Percentiles rank a stretch among this genome's conserved stretches.
These are phyloP conservation scores for Hanleya hanleyi DNA, from an alignment of 2,888 invertebrate genomes.

Conservation along the genomic window DNA sequence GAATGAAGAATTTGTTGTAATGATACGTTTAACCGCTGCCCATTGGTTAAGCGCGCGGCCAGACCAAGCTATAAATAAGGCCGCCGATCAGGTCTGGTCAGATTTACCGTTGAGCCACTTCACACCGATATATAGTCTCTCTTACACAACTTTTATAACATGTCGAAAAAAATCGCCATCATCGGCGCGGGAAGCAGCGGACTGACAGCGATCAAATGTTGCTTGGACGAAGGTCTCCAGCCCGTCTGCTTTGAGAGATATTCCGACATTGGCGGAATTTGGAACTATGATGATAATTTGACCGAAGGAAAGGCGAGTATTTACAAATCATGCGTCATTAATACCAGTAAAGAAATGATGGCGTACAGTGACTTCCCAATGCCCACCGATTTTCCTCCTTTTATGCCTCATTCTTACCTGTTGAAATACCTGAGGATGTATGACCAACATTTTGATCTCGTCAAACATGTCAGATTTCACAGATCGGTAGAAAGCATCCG, in stretches of 20 bases:
- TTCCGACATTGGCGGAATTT: conserved; percentile 63
- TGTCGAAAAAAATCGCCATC: conserved; percentile 46
- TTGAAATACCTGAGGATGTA: conserved; percentile 69
- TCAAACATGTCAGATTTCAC: conserved; percentile 56
- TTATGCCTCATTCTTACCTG: conserved; percentile 73
- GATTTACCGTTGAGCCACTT: too few species aligned
- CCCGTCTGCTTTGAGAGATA: conserved; percentile 63
- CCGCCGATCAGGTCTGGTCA: too few species aligned
- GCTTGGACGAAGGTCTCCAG: conserved; percentile 52
- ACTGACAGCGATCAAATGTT: conserved; percentile 53
- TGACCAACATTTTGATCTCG: conserved; percentile 62
- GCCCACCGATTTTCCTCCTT: conserved; percentile 73
- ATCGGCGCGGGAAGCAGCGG: conserved; percentile 59
- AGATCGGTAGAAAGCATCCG: conserved; percentile 49
- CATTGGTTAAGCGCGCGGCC: too few species aligned
- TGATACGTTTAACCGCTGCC: too few species aligned
- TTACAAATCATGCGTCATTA: conserved; percentile 66
- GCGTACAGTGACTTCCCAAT: conserved; percentile 74
- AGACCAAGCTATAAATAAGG: too few species aligned
- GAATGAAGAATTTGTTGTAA: too few species aligned
- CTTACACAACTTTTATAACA: too few species aligned
- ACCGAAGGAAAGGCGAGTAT: conserved; percentile 57
- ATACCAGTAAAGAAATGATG: conserved; percentile 72
- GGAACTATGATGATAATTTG: conserved; percentile 58
- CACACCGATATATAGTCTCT: too few species aligned